Evolutionary conservation across 2,888 invertebrate species (phyloP), one percentile per base, ranked within the genome.

Genomic region (Ommatoiulus sabulosus): DNA sequence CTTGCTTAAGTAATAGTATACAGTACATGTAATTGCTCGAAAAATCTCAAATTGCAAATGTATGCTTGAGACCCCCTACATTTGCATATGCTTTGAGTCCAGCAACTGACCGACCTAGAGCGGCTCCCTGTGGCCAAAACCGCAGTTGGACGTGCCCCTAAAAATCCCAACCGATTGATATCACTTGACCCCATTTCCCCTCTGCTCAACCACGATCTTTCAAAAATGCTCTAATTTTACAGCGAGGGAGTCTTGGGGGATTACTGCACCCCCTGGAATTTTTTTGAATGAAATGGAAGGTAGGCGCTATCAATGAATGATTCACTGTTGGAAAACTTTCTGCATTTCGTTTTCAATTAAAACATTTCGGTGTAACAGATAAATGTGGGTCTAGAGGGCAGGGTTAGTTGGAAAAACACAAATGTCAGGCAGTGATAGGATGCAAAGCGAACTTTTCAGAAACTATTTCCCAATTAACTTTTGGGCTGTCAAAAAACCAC

Each of bases 361-460:
- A 80, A 80, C 10, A 4, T 80, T 80, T 15, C 80, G 24, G 12
- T 3, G 24, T 35, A 24, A 80, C 80, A 35, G 2, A 35, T 80
- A 24, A 24, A 72, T 72, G 35, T 80, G 80, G 80, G 80, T 80
- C 80, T 80, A 24, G 80, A 80, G 80, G 80, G 80, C 80, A 80
- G 35, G 80, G 80, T 7, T 24, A 15, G 24, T 35, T 24, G 80
- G 35, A 35, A 80, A 35, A 80, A 57, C 17, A 17, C 35, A 7
- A 17, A 57, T 5, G 57, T 57, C 57, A 57, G 57, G 17, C 52
- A 12, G 48, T 48, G 8, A 8, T 52, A 52, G 52, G 12, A 52
- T 12, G 52, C 20, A 24, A 24, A 80, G 80, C 80, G 7, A 80
- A 80, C 24, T 10, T 35, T 80, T 80, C 15, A 15, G 80, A 35